These are phyloP conservation scores for Phyto melanocephala DNA, from an alignment of 2,888 invertebrate species.

Conservation along the genomic window DNA sequence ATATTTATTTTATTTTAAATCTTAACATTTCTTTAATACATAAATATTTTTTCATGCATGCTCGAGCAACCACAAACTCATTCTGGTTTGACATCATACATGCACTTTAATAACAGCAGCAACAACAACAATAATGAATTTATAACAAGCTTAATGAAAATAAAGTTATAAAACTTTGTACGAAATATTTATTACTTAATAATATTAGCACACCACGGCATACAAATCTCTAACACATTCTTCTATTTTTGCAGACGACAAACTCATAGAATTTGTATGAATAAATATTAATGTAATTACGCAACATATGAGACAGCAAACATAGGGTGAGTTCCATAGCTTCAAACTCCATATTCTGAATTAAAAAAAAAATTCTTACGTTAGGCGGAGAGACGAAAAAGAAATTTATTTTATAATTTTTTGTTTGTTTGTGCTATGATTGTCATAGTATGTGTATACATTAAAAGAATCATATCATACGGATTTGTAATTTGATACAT, in stretches of 20 bases:
- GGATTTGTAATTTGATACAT: too few species aligned
- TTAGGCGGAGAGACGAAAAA: too few species aligned
- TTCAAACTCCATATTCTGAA: too few species aligned
- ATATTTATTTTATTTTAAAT: neutral
- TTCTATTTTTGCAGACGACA: neutral
- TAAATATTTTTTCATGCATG: neutral
- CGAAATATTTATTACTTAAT: slow-evolving; percentile 10
- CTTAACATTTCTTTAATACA: neutral
- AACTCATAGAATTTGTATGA: neutral
- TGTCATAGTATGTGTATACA: too few species aligned
- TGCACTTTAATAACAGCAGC: neutral
- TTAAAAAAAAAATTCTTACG: too few species aligned
- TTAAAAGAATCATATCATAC: too few species aligned
- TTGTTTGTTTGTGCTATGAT: too few species aligned
- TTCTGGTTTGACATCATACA: neutral
- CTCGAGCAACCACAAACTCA: neutral
- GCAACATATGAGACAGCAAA: neutral
- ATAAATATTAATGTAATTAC: slow-evolving; percentile 9
- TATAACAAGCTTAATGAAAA: slow-evolving; percentile 13
- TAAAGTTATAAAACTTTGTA: slow-evolving; percentile 25
- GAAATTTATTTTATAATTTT: too few species aligned
- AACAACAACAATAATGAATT: neutral
- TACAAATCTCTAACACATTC: neutral
- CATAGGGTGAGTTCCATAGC: neutral
- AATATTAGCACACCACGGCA: neutral